Percentiles rank a stretch among this genome's conserved stretches.
Evolutionary conservation across 2,113 vertebrate species (phyloP).

Genomic region (Craseonycteris thonglongyai): DNA sequence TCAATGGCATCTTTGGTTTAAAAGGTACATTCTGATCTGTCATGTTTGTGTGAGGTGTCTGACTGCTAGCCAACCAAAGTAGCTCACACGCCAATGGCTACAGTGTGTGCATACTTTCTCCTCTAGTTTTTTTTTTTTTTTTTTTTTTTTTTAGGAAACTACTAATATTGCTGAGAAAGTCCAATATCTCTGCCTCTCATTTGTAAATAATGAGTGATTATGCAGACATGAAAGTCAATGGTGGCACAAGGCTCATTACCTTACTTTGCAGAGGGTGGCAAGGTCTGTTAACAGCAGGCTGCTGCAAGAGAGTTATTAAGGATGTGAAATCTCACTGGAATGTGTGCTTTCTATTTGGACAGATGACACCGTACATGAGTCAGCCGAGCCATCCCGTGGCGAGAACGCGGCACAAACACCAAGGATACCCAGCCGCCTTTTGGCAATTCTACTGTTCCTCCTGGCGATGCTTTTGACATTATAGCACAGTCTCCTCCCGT

Average conservation of each 20-base stretch:
- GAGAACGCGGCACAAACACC: conserved; percentile 87
- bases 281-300: conserved; percentile 75
- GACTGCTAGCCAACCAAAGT: neutral
- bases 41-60: neutral
- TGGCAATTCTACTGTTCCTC: conserved; percentile 88
- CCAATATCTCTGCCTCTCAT: conserved; percentile 59
- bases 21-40: neutral
- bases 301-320: conserved; percentile 77
- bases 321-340: conserved; percentile 80
- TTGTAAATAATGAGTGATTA: conserved; percentile 77
- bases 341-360: conserved; percentile 85
- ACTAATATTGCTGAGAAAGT: conserved; percentile 3
- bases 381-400: conserved; percentile 94
- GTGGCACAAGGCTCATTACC: conserved; percentile 78
- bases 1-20: neutral
- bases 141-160: neutral
- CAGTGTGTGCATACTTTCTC: neutral
- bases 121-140: neutral
- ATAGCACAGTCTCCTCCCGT: conserved; percentile 89
- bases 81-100: neutral
- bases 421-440: conserved; percentile 86
- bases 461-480: conserved; percentile 91
- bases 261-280: conserved; percentile 75
- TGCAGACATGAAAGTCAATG: conserved; percentile 78
- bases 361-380: conserved; percentile 97